A percentile compares a stretch with the other conserved stretches of the same genome.
Conservation (phyloP, 2,797 vertebrate genomes). For the Mus minutoides region DNA sequence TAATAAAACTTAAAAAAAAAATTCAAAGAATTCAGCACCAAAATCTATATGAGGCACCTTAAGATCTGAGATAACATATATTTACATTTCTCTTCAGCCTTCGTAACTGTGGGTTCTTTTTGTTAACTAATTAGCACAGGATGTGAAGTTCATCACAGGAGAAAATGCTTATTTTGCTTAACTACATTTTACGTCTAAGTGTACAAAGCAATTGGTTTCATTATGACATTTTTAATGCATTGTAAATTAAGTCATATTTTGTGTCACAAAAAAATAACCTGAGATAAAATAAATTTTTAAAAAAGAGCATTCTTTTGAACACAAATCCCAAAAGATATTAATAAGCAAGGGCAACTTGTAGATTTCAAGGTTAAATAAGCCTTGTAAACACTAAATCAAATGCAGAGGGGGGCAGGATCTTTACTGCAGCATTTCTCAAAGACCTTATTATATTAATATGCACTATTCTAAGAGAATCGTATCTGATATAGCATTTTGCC, state of each 20-base stretch:
- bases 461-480: neutral
- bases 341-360: neutral
- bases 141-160: neutral
- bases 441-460: neutral
- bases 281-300: neutral
- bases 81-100: conserved; percentile 14
- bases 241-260: conserved; percentile 48
- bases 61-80: conserved; percentile 16
- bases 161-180: conserved; percentile 35
- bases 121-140: neutral
- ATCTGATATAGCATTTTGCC: neutral
- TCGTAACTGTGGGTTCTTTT: neutral
- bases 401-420: neutral
- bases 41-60: neutral
- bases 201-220: neutral
- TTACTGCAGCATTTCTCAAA: neutral
- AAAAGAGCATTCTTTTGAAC: neutral
- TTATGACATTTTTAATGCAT: neutral
- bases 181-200: neutral
- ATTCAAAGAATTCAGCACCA: neutral
- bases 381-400: conserved; percentile 50
- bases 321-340: conserved; percentile 6
- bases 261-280: conserved; percentile 16
- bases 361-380: neutral
- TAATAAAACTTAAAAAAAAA: conserved; percentile 1